A percentile compares a stretch with the other conserved stretches of the same genome.
Evolutionary conservation across 2,113 vertebrate species (phyloP).

Genomic region (Butorides virescens): DNA sequence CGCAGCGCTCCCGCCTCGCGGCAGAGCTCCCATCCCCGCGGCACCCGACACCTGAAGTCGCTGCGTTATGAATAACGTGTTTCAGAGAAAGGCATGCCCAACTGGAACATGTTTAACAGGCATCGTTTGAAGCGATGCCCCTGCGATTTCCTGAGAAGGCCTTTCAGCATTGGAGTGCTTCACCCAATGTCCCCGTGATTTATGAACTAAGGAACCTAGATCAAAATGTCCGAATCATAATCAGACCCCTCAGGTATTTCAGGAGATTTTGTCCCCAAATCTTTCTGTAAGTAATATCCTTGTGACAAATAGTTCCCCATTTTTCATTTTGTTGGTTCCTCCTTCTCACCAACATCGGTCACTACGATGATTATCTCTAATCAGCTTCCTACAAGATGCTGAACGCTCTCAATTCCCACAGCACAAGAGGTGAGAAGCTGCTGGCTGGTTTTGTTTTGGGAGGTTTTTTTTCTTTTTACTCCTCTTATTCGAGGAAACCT

Average conservation of each 20-base stretch:
- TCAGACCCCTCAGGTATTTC: background rate
- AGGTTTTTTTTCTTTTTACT: background rate
- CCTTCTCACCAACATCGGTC: conserved; percentile 56
- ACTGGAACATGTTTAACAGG: rapidly evolving
- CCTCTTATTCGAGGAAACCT: background rate
- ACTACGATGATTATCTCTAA: conserved; percentile 29
- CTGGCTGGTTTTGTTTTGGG: too few species aligned
- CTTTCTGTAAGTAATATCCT: background rate
- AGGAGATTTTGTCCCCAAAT: background rate
- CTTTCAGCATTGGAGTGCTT: background rate
- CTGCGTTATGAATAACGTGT: background rate
- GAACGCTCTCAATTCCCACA: background rate
- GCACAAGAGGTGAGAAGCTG: background rate
- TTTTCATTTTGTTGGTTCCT: background rate
- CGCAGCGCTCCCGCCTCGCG: background rate
- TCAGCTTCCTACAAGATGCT: background rate
- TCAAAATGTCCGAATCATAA: background rate
- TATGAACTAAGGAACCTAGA: background rate
- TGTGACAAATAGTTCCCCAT: background rate
- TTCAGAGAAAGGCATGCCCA: background rate
- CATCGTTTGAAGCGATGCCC: background rate
- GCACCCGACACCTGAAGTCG: rapidly evolving
- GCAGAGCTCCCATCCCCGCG: background rate
- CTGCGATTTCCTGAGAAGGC: background rate
- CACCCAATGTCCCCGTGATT: background rate